These are phyloP conservation scores for Pachliopta kotzebuea DNA, from an alignment of 2,888 invertebrate genomes.

Conservation along the genomic window DNA sequence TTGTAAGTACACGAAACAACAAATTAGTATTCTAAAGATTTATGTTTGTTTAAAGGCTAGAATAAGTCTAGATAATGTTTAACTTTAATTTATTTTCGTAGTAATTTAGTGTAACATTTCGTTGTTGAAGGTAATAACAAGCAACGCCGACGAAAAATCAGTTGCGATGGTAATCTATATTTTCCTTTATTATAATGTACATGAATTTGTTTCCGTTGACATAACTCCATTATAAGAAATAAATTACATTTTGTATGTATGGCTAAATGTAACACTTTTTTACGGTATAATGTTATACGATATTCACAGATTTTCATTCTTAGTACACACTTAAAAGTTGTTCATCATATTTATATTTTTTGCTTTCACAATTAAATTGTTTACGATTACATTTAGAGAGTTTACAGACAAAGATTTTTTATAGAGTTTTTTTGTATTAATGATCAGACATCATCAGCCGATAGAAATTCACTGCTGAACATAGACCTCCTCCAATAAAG, in stretches of 20 bases:
- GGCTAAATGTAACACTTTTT: not conserved
- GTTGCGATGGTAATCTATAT: slow-evolving; percentile 12
- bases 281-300: not conserved
- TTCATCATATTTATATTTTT: no score
- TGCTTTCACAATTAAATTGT: no score
- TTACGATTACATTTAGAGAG: no score
- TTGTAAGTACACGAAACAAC: not conserved
- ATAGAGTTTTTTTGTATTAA: no score
- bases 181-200: slow-evolving; percentile 7
- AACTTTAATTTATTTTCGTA: not conserved
- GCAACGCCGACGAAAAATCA: slow-evolving; percentile 1
- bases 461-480: no score
- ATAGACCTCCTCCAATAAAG: no score
- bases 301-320: no score
- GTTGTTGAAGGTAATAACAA: slow-evolving; percentile 8
- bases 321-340: no score
- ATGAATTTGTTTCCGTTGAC: not conserved
- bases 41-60: no score
- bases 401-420: no score
- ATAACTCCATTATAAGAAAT: not conserved
- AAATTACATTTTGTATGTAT: not conserved
- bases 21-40: no score
- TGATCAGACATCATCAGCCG: no score
- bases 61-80: not conserved
- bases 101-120: slow-evolving; percentile 4